Conservation (phyloP, 2,797 vertebrate species). For the Schizopygopsis malacanthus region DNA sequence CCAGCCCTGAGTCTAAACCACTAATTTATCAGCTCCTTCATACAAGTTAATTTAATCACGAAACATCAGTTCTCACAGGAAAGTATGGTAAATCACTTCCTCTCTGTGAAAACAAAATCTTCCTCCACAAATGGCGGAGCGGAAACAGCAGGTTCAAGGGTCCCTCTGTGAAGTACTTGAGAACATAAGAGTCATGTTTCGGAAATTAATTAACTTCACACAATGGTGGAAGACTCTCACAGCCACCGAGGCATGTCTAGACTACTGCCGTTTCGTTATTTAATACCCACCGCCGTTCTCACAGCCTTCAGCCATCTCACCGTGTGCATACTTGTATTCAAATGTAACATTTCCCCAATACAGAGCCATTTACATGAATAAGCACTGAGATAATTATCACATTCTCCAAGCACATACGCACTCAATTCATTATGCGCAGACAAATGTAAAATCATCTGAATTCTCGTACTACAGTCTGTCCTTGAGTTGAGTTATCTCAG, state of each 20-base stretch:
- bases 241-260: constrained; percentile 34
- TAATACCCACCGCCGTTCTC: constrained; percentile 28
- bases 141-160: constrained; percentile 36
- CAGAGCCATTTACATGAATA: constrained; percentile 25
- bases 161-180: constrained; percentile 20
- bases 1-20: background rate
- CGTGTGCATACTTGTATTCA: constrained; percentile 48
- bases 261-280: constrained; percentile 34
- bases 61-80: background rate
- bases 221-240: constrained; percentile 41
- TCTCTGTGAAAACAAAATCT: constrained; percentile 18
- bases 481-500: background rate
- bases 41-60: constrained; percentile 13
- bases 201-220: constrained; percentile 59
- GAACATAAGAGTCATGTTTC: constrained; percentile 44
- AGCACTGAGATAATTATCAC: constrained; percentile 37
- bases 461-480: background rate
- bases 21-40: background rate
- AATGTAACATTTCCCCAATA: constrained; percentile 31
- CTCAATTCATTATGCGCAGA: background rate
- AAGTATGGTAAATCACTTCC: background rate
- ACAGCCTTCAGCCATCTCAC: constrained; percentile 36
- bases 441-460: constrained; percentile 14
- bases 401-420: constrained; percentile 5
- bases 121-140: background rate